A percentile compares a stretch with the other conserved stretches of the same genome.
Conservation (phyloP, 2,113 vertebrate genomes). For the Machaerirhynchus nigripectus region DNA sequence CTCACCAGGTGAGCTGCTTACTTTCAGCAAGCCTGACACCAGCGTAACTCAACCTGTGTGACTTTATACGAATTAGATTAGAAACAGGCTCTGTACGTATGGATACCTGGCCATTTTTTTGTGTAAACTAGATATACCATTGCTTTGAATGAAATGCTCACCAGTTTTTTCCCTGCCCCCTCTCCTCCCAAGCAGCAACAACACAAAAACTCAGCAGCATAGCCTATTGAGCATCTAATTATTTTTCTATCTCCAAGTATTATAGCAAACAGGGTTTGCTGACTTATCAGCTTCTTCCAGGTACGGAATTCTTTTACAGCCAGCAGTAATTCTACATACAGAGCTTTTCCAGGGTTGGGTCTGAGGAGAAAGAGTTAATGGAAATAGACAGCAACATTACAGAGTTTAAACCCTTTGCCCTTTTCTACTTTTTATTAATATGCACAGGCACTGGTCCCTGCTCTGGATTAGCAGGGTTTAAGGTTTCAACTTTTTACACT, state of each 20-base stretch:
- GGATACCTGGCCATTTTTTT: background rate
- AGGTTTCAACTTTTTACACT: conserved; percentile 36
- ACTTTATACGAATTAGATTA: background rate
- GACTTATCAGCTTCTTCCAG: conserved; percentile 41
- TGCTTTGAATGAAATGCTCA: background rate
- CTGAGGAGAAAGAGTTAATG: conserved; percentile 50
- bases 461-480: conserved; percentile 34
- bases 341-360: background rate
- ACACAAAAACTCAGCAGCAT: background rate
- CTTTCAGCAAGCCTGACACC: background rate
- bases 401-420: conserved; percentile 24
- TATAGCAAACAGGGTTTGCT: background rate
- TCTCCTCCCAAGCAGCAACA: background rate
- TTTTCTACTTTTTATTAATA: conserved; percentile 52
- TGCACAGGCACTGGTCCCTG: background rate
- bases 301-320: background rate
- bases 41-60: background rate
- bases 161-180: background rate
- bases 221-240: conserved; percentile 3
- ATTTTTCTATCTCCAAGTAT: conserved; percentile 11
- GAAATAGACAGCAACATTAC: background rate
- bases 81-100: background rate
- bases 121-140: background rate
- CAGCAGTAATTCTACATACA: background rate
- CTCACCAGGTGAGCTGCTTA: background rate